phyloP scores from a whole-genome alignment of 2,113 vertebrate genomes.

The Guaruba guarouba region DNA sequence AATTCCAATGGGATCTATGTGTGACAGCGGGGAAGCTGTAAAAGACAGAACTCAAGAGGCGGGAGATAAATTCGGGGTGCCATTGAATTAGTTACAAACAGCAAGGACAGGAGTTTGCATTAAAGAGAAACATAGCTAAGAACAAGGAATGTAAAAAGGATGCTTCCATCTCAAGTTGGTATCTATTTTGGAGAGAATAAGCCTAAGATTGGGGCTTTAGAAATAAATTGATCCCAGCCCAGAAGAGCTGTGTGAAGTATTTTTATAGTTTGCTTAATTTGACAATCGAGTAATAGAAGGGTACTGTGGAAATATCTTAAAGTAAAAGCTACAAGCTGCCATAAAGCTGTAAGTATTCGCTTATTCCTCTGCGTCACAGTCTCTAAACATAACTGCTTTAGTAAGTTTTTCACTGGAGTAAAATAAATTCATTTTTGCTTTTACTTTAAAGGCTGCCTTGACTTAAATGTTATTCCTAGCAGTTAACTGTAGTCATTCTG shows the following conservation, averaged over 20 bases:
- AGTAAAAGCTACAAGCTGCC: neutral
- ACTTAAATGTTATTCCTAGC: neutral
- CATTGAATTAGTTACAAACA: neutral
- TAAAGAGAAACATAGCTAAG: neutral
- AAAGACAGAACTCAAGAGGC: neutral
- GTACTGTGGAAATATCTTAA: neutral
- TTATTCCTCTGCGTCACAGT: neutral
- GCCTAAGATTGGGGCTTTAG: neutral
- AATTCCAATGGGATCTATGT: neutral
- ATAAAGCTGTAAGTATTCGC: neutral
- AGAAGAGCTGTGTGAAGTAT: neutral
- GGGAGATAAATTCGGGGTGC: neutral
- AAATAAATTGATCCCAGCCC: neutral
- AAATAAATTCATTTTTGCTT: constrained; percentile 13
- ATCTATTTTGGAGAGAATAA: neutral
- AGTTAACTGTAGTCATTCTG: neutral
- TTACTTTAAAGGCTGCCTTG: constrained; percentile 8
- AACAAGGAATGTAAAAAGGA: neutral
- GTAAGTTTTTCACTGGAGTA: neutral
- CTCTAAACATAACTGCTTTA: neutral
- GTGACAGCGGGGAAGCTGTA: neutral
- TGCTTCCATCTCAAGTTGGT: neutral
- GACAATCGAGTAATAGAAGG: neutral
- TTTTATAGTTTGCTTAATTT: neutral
- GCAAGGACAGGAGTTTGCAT: neutral